These are phyloP conservation scores for Caenorhabditis sulstoni DNA, from an alignment of 2,888 invertebrate genomes.

Conservation along the genomic window DNA sequence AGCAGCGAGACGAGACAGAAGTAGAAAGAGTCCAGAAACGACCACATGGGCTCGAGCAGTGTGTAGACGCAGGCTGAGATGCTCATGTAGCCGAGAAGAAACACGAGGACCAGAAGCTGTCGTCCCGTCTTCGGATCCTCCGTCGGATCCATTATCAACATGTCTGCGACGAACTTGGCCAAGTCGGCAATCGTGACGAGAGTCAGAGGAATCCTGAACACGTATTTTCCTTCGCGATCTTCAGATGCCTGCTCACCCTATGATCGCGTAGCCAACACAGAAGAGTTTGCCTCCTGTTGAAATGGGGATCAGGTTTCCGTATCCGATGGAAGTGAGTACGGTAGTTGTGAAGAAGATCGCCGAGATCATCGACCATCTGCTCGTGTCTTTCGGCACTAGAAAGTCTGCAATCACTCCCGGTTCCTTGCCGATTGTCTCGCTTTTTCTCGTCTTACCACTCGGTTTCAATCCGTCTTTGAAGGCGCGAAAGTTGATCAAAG, in stretches of 20 bases:
- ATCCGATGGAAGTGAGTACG: constrained; percentile 75
- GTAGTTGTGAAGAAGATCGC: constrained; percentile 75
- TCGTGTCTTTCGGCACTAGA: constrained; percentile 42
- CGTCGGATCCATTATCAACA: constrained; percentile 62
- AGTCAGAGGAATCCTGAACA: constrained; percentile 77
- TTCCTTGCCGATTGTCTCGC: not conserved
- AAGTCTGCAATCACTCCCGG: constrained; percentile 31
- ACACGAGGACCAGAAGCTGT: constrained; percentile 59
- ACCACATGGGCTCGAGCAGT: constrained; percentile 74
- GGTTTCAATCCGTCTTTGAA: constrained; percentile 72
- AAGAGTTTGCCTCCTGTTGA: constrained; percentile 77
- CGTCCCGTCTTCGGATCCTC: constrained; percentile 50
- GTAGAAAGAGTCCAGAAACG: constrained; percentile 77
- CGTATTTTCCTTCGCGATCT: not conserved
- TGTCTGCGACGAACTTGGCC: constrained; percentile 78
- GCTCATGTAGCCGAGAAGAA: constrained; percentile 77
- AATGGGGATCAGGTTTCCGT: constrained; percentile 78
- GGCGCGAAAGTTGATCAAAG: constrained; percentile 72
- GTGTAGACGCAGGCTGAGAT: constrained; percentile 72
- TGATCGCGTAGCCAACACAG: constrained; percentile 77
- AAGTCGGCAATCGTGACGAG: constrained; percentile 80
- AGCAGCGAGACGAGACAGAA: constrained; percentile 78
- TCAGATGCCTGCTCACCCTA: constrained; percentile 65
- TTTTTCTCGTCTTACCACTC: constrained; percentile 32
- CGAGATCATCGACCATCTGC: constrained; percentile 77